phyloP scores from a whole-genome alignment of 2,113 vertebrate species.

The Nothoprocta pentlandii region DNA sequence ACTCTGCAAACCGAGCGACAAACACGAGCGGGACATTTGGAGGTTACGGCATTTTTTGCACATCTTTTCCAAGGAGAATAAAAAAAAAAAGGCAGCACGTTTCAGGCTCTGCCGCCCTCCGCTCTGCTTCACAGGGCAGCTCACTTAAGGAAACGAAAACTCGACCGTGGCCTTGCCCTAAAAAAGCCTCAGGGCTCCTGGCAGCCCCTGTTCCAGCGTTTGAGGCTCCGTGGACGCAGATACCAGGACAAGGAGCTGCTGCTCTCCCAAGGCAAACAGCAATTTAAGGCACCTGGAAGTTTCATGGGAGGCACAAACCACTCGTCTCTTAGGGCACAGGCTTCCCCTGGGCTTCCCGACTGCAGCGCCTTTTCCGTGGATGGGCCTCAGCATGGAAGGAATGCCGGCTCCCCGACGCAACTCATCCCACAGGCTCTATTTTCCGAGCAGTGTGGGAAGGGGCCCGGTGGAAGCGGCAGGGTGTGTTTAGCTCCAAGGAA shows the following conservation, averaged over 20 bases:
- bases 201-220: neutral
- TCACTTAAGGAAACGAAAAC: neutral
- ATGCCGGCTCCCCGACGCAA: neutral
- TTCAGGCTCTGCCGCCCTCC: neutral
- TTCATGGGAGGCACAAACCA: neutral
- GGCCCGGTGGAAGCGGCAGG: constrained; percentile 24
- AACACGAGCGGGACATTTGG: constrained; percentile 67
- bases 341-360: neutral
- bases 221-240: fast-evolving
- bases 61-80: constrained; percentile 15
- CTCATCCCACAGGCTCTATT: constrained; percentile 61
- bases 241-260: neutral
- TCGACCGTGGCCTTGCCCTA: neutral
- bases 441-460: constrained; percentile 64
- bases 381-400: constrained; percentile 34
- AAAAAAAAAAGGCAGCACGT: neutral
- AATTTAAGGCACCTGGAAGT: neutral
- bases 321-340: neutral
- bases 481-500: constrained; percentile 2
- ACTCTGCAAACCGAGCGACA: constrained; percentile 67
- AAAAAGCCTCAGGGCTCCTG: neutral
- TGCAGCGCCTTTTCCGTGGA: neutral
- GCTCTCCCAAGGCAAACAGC: no score
- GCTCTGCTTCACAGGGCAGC: neutral
- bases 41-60: constrained; percentile 52